A percentile compares a stretch with the other conserved stretches of the same genome.
Conservation (phyloP, 2,888 invertebrate species). For the Pseudoips prasinana region DNA sequence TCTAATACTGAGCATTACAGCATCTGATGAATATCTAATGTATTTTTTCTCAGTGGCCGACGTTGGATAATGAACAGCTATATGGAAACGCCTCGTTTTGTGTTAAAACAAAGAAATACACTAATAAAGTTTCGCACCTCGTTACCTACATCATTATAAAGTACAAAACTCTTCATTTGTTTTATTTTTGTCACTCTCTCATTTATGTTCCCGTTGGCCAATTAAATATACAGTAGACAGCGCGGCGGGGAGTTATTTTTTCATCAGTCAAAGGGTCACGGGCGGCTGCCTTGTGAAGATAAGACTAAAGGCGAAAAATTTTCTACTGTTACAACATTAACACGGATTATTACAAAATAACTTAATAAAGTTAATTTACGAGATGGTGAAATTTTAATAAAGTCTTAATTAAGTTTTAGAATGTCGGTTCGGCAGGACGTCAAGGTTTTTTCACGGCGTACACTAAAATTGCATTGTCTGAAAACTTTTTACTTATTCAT, state of each 20-base stretch:
- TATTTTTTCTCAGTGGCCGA: constrained; percentile 13
- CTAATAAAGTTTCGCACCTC: constrained; percentile 27
- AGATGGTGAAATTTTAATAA: constrained; percentile 30
- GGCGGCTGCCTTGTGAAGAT: constrained; percentile 13
- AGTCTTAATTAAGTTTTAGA: constrained; percentile 23
- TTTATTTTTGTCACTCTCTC: constrained; percentile 26
- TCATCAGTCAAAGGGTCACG: constrained; percentile 25
- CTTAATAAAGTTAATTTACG: constrained; percentile 28
- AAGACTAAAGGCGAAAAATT: constrained; percentile 17
- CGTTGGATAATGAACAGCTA: constrained; percentile 20
- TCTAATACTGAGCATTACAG: too few species aligned
- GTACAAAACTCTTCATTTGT: constrained; percentile 30
- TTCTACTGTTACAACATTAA: constrained; percentile 22
- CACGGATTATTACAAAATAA: constrained; percentile 24
- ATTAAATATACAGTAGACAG: constrained; percentile 28
- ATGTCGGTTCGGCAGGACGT: constrained; percentile 10
- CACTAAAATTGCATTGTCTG: constrained; percentile 10
- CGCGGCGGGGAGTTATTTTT: constrained; percentile 22
- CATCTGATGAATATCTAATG: too few species aligned
- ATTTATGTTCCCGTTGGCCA: constrained; percentile 24
- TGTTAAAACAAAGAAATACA: constrained; percentile 24
- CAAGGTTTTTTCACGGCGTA: constrained; percentile 9
- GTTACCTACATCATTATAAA: constrained; percentile 26
- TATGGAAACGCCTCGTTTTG: constrained; percentile 15
- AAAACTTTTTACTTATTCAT: not conserved